A percentile compares a stretch with the other conserved stretches of the same genome.
phyloP scores from a whole-genome alignment of 2,113 vertebrate species.

The Pangasianodon gigas region DNA sequence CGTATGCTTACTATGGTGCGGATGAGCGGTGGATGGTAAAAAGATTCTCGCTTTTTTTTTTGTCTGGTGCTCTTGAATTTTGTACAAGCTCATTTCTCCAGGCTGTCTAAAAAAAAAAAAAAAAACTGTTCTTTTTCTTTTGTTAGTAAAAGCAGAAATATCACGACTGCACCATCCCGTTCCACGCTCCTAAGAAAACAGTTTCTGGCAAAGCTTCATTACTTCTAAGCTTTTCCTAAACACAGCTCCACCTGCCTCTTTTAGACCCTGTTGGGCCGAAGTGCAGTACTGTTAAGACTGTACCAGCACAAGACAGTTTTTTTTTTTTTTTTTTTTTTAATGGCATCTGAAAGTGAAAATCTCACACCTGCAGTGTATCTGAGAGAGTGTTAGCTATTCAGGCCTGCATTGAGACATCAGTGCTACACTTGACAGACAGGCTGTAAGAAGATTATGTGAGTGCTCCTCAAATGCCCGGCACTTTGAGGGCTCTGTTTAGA shows the following conservation, averaged over 20 bases:
- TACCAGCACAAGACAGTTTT: background rate
- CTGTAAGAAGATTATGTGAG: conserved; percentile 57
- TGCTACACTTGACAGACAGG: conserved; percentile 48
- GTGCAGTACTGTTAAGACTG: background rate
- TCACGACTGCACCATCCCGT: background rate
- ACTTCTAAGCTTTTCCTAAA: conserved; percentile 9
- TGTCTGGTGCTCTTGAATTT: conserved; percentile 45
- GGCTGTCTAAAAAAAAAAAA: background rate
- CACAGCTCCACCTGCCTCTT: background rate
- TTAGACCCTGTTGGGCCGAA: background rate
- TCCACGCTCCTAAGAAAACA: background rate
- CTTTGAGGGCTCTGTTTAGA: conserved; percentile 31
- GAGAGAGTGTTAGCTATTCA: background rate
- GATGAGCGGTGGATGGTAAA: conserved; percentile 14
- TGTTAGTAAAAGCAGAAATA: conserved; percentile 16
- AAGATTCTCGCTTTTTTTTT: conserved; percentile 2
- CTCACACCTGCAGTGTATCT: background rate
- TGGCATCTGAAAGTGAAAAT: background rate
- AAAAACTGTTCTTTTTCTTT: background rate
- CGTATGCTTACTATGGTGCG: conserved; percentile 38
- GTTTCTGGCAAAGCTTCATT: background rate
- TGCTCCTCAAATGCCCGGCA: conserved; percentile 33
- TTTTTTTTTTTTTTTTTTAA: background rate
- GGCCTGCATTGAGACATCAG: conserved; percentile 56
- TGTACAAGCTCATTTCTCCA: conserved; percentile 36